These are phyloP conservation scores for Eupeodes corollae DNA, from an alignment of 1,140 invertebrate species.

Conservation along the genomic window DNA sequence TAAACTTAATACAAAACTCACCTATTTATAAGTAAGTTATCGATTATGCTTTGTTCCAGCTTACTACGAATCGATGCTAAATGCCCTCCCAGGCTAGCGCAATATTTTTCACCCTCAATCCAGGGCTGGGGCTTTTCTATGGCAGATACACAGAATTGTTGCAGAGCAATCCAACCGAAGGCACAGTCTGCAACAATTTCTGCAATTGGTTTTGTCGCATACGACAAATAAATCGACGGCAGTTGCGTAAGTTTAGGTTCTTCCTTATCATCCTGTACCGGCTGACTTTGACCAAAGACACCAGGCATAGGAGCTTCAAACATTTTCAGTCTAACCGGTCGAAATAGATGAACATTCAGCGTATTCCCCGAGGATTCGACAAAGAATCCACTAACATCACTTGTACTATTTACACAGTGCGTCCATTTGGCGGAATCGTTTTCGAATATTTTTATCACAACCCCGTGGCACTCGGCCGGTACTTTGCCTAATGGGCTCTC, in stretches of 20 bases:
- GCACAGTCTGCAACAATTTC: slow-evolving; percentile 47
- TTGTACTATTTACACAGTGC: slow-evolving; percentile 8
- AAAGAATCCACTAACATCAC: slow-evolving; percentile 6
- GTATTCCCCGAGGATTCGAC: slow-evolving; percentile 10
- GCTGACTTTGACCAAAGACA: no score
- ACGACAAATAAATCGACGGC: slow-evolving; percentile 22
- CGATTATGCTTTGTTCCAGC: slow-evolving; percentile 46
- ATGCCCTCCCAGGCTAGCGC: slow-evolving; percentile 49
- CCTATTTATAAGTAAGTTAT: slow-evolving; percentile 49
- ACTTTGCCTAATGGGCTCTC: no score
- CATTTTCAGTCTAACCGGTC: not conserved
- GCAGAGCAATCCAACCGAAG: slow-evolving; percentile 48
- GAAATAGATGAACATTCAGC: slow-evolving; percentile 8
- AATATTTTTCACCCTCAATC: slow-evolving; percentile 53
- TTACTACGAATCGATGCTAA: slow-evolving; percentile 51
- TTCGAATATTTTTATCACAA: slow-evolving; percentile 11
- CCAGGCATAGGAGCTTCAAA: not conserved
- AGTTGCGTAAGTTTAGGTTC: not conserved
- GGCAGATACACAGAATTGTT: slow-evolving; percentile 50
- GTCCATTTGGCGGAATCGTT: slow-evolving; percentile 9
- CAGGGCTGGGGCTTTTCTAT: slow-evolving; percentile 44
- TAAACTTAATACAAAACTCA: slow-evolving; percentile 25
- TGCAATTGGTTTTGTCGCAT: slow-evolving; percentile 41
- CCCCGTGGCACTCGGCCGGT: not conserved
- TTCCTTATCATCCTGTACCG: no score